phyloP scores from a whole-genome alignment of 2,113 vertebrate species.

The Lepus americanus region DNA sequence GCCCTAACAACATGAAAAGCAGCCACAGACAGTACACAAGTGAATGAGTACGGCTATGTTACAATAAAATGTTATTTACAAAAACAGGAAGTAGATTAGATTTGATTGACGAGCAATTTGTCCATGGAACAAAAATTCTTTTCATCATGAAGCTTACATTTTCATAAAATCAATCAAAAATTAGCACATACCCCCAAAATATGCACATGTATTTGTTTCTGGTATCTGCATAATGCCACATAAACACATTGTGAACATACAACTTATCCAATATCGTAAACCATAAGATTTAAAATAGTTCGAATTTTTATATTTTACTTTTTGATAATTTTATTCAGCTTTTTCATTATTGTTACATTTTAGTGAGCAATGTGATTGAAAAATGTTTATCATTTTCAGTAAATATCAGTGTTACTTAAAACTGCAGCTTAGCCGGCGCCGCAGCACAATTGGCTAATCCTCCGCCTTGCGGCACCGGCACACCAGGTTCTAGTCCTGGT shows the following conservation, averaged over 20 bases:
- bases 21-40: not conserved
- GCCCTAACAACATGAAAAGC: not conserved
- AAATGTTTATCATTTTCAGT: not conserved
- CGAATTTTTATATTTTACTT: not conserved
- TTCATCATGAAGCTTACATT: not conserved
- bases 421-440: not conserved
- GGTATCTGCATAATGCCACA: not conserved
- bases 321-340: slow-evolving; percentile 20
- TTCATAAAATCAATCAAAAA: slow-evolving; percentile 41
- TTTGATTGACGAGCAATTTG: not conserved
- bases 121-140: not conserved
- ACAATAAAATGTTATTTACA: not conserved
- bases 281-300: not conserved
- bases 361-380: not conserved
- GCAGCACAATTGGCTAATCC: no score
- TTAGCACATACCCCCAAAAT: not conserved
- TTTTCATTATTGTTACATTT: slow-evolving; percentile 49
- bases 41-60: not conserved
- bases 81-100: not conserved
- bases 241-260: not conserved
- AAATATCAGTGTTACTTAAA: not conserved
- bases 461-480: no score
- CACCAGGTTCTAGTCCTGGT: no score
- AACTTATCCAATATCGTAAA: slow-evolving; percentile 17
- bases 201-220: slow-evolving; percentile 5